Conservation (phyloP, 2,888 invertebrate species). For the Dynastes maya region DNA sequence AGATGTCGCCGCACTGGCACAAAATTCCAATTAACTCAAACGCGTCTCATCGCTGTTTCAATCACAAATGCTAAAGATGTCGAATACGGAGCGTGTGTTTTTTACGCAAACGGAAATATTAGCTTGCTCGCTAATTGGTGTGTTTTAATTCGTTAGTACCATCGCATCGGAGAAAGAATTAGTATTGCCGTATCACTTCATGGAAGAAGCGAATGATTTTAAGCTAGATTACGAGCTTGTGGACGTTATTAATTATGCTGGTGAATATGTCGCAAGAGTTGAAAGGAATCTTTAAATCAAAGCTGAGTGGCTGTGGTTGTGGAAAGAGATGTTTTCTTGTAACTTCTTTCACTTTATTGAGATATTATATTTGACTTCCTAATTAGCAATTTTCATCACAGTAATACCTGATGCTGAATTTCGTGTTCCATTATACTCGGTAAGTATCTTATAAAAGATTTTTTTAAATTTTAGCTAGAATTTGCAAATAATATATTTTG, state of each 20-base stretch:
- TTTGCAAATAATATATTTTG: too few relatives aligned
- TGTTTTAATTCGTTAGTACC: constrained; percentile 21
- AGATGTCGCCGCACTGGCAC: constrained; percentile 27
- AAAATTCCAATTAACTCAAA: constrained; percentile 42
- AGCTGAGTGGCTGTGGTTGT: not conserved
- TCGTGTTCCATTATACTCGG: too few relatives aligned
- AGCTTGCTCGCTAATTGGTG: constrained; percentile 36
- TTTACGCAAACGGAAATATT: constrained; percentile 13
- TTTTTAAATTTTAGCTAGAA: too few relatives aligned
- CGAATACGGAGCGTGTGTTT: constrained; percentile 24
- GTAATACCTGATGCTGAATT: too few relatives aligned
- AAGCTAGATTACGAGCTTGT: not conserved
- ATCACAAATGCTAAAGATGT: constrained; percentile 41
- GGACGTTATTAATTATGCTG: constrained; percentile 31
- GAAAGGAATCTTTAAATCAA: constrained; percentile 26
- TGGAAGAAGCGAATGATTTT: constrained; percentile 13
- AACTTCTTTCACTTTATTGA: constrained; percentile 25
- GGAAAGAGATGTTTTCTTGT: not conserved
- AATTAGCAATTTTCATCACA: not conserved
- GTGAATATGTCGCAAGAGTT: constrained; percentile 31
- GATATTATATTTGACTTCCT: not conserved
- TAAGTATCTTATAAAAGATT: too few relatives aligned
- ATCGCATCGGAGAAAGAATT: not conserved
- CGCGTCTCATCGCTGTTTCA: constrained; percentile 27
- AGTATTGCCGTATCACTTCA: constrained; percentile 26